These are phyloP conservation scores for Steinernema scapterisci DNA, from an alignment of 2,888 invertebrate genomes.

Conservation along the genomic window DNA sequence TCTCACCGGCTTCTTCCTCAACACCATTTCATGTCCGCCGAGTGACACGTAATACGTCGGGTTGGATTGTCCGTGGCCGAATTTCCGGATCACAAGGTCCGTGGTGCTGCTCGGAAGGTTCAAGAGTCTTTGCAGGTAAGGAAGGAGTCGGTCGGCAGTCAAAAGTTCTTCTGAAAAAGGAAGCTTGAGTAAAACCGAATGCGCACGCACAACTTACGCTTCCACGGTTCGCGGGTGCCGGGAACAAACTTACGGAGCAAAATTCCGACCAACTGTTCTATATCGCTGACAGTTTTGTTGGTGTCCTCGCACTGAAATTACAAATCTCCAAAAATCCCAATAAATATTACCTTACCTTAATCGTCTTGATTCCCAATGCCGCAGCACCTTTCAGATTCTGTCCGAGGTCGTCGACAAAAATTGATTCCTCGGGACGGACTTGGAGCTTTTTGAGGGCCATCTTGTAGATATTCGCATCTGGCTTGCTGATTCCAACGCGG, in stretches of 20 bases:
- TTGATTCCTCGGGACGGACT: conserved; percentile 60
- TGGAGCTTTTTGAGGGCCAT: conserved; percentile 61
- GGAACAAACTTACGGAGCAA: conserved; percentile 38
- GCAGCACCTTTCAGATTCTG: conserved; percentile 69
- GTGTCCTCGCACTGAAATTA: conserved; percentile 39
- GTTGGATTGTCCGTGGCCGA: conserved; percentile 70
- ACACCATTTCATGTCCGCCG: conserved; percentile 68
- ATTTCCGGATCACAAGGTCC: conserved; percentile 44
- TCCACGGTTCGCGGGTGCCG: conserved; percentile 33
- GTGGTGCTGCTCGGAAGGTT: neutral
- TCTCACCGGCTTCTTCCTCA: conserved; percentile 70
- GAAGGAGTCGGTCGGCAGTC: conserved; percentile 31
- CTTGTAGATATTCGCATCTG: conserved; percentile 68
- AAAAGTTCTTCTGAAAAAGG: conserved; percentile 37
- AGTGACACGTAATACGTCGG: conserved; percentile 70
- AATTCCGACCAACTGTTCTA: conserved; percentile 40
- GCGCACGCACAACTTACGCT: neutral
- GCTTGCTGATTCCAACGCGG: conserved; percentile 69
- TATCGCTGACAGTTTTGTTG: conserved; percentile 37
- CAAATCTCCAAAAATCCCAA: neutral
- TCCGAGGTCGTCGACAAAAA: conserved; percentile 70
- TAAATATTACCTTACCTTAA: conserved; percentile 62
- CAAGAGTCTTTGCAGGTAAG: conserved; percentile 38
- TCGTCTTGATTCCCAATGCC: conserved; percentile 68
- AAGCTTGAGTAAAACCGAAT: neutral